Conservation (phyloP, 2,797 vertebrate genomes). For the Adrianichthys oophorus region DNA sequence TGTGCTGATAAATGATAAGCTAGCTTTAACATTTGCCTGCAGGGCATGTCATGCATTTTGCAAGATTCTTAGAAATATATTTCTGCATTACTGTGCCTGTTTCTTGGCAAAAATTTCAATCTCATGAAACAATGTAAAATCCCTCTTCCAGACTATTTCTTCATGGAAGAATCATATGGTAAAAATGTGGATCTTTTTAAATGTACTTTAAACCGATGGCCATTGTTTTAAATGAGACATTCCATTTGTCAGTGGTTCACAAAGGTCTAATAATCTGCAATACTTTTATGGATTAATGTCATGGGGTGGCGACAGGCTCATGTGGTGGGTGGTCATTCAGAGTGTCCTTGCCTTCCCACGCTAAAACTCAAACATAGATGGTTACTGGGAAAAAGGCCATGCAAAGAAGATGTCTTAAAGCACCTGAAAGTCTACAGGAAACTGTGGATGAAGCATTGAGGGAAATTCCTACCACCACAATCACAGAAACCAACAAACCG, state of each 20-base stretch:
- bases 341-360: background rate
- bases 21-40: too few relatives aligned
- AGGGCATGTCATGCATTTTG: too few relatives aligned
- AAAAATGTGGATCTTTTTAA: too few relatives aligned
- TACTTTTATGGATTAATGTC: background rate
- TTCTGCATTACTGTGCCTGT: too few relatives aligned
- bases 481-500: too few relatives aligned
- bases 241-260: background rate
- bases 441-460: too few relatives aligned
- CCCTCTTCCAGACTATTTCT: background rate
- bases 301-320: background rate
- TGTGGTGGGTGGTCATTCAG: background rate
- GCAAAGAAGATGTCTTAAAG: too few relatives aligned
- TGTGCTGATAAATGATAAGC: too few relatives aligned
- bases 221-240: background rate
- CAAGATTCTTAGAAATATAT: too few relatives aligned
- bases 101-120: too few relatives aligned
- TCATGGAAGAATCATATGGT: background rate
- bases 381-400: background rate
- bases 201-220: background rate
- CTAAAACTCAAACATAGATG: background rate
- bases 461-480: too few relatives aligned
- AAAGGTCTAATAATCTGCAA: background rate
- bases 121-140: background rate
- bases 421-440: too few relatives aligned